Base-by-base conservation (phyloP, 1,140 invertebrate genomes). In the Apis laboriosa region DNA sequence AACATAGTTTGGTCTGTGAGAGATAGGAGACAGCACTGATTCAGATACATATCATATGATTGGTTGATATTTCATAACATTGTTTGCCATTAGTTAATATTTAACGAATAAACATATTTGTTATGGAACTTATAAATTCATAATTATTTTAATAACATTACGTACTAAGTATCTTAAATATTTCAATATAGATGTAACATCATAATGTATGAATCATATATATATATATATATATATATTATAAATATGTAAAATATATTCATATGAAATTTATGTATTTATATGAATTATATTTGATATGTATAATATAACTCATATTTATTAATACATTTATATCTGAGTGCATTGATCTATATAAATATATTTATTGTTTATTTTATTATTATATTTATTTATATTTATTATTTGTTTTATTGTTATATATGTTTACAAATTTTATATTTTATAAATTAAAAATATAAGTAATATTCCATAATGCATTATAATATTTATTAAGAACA, bases 81-180 rank as follows among this genome's bases (percentile, higher is more conserved):
- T 5, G 53, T 9, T 34, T 12, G 24, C 11, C 24, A 83, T 83
- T 83, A 9, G 82, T 66, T 19, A 21, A 55, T 4, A 28, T 60
- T 13, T 12, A 9, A 43, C 80, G 80, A 82, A 82, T 82, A 58
- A 68, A 68, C 28, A n/a, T 43, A n/a, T 67, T 82, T 82, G 73
- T 61, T 76, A 53, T 66, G 63, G 49, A 82, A 51, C 51, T 77
- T 68, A 56, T 43, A 76, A 60, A 15, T 77, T 77, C 43, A 61
- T 15, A 78, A 78, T 71, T 70, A 70, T 78, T 77, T 63, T 71
- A 71, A 63, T 61, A 68, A 24, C 8, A 5, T 24, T 28, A 17
- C 19, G 3, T 2, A 3, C 58, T 8, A 49, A 60, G 7, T 61
- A 28, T 64, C 53, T 43, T 0, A 63, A 63, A 9, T 55, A n/a